Evolutionary conservation across 2,888 invertebrate species (phyloP).

Genomic region (Drosophila histrio): DNA sequence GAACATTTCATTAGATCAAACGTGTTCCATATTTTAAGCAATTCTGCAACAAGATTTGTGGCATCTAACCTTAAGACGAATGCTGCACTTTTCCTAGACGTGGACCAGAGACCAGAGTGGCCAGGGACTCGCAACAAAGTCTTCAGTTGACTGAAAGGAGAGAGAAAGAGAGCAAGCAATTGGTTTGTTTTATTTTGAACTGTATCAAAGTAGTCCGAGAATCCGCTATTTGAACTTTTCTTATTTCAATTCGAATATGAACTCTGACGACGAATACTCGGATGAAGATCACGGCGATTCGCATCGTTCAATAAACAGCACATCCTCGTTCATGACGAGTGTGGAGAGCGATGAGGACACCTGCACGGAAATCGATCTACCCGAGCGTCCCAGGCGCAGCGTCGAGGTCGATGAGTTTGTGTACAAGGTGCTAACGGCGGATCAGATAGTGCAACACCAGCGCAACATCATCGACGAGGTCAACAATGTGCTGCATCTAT

Average conservation of each 20-base stretch:
- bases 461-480: slow-evolving; percentile 98
- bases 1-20: slow-evolving; percentile 35
- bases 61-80: slow-evolving; percentile 17
- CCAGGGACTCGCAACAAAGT: not conserved
- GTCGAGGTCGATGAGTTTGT: slow-evolving; percentile 94
- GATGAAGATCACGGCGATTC: slow-evolving; percentile 73
- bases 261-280: slow-evolving; percentile 68
- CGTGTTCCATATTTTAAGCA: slow-evolving; percentile 25
- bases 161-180: not conserved
- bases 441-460: slow-evolving; percentile 98
- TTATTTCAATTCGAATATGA: slow-evolving; percentile 58
- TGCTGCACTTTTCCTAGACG: slow-evolving; percentile 27
- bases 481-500: slow-evolving; percentile 96
- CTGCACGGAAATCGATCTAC: slow-evolving; percentile 90
- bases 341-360: slow-evolving; percentile 93
- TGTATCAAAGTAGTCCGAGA: slow-evolving; percentile 35
- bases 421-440: slow-evolving; percentile 96
- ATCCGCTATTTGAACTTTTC: slow-evolving; percentile 24
- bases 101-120: not conserved
- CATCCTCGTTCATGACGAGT: slow-evolving; percentile 47
- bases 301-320: slow-evolving; percentile 51
- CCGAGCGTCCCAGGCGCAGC: slow-evolving; percentile 90
- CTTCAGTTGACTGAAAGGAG: not conserved
- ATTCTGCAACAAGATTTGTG: slow-evolving; percentile 18
- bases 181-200: not conserved